A percentile compares a stretch with the other conserved stretches of the same genome.
These are phyloP conservation scores for Euzophera pinguis DNA, from an alignment of 2,888 invertebrate species.

Conservation along the genomic window DNA sequence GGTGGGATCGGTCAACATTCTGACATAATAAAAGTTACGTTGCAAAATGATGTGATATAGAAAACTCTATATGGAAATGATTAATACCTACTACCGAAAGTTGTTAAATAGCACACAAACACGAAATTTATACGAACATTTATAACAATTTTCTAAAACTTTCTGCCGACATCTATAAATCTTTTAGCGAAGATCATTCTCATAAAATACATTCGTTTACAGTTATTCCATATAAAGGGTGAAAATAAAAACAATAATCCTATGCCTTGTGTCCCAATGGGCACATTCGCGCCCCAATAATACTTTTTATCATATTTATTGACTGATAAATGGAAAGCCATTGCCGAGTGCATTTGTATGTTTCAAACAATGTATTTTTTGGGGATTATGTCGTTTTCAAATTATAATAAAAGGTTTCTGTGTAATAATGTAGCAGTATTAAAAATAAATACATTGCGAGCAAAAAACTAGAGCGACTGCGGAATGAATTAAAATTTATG, in stretches of 20 bases:
- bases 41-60: no score
- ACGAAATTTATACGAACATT: not conserved
- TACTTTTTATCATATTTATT: constrained; percentile 79
- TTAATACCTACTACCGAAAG: no score
- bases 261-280: constrained; percentile 50
- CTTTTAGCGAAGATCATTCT: constrained; percentile 63
- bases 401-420: not conserved
- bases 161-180: constrained; percentile 48
- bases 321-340: constrained; percentile 71
- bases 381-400: constrained; percentile 13
- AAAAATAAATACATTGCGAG: no score
- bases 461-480: no score
- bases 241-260: constrained; percentile 74
- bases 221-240: constrained; percentile 58
- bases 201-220: constrained; percentile 62
- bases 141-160: constrained; percentile 14
- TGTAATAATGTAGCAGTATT: not conserved
- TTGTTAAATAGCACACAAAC: no score
- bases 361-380: constrained; percentile 34
- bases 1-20: no score
- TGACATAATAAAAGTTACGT: no score
- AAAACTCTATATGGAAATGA: no score
- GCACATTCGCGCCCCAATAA: constrained; percentile 72
- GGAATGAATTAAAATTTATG: no score
- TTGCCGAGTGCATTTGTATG: constrained; percentile 69